phyloP scores from a whole-genome alignment of 1,140 invertebrate species.

The Pemphigus obesinymphae region DNA sequence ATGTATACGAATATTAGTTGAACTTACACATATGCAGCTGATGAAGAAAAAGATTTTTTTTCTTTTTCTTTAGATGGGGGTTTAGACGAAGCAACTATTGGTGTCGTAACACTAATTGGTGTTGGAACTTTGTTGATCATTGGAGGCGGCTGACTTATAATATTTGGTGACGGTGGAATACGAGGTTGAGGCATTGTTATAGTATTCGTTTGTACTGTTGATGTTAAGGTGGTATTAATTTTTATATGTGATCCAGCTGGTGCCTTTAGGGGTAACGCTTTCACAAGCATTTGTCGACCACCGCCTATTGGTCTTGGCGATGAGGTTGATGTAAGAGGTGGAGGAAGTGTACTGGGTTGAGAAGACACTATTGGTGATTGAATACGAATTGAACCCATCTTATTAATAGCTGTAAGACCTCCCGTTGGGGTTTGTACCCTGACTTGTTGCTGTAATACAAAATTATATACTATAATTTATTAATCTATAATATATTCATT shows the following conservation, averaged over 20 bases:
- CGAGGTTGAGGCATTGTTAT: conserved; percentile 45
- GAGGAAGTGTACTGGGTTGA: conserved; percentile 42
- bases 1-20: neutral
- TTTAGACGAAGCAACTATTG: conserved; percentile 41
- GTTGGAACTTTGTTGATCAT: neutral
- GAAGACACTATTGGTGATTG: conserved; percentile 47
- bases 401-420: conserved; percentile 7
- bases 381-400: conserved; percentile 38
- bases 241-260: conserved; percentile 23
- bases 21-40: conserved; percentile 47
- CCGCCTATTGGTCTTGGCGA: conserved; percentile 51
- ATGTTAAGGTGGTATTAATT: conserved; percentile 1
- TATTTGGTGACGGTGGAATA: conserved; percentile 16
- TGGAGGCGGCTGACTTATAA: conserved; percentile 22
- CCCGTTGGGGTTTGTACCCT: conserved; percentile 26
- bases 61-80: conserved; percentile 44
- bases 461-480: neutral
- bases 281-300: conserved; percentile 29
- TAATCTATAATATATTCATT: too few relatives aligned
- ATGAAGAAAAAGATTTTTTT: conserved; percentile 45
- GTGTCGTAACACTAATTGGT: conserved; percentile 19
- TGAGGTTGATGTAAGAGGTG: conserved; percentile 48
- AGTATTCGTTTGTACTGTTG: neutral
- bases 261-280: conserved; percentile 36
- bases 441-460: conserved; percentile 19